These are phyloP conservation scores for Oxystoma pomonae DNA, from an alignment of 2,888 invertebrate genomes.

Conservation along the genomic window DNA sequence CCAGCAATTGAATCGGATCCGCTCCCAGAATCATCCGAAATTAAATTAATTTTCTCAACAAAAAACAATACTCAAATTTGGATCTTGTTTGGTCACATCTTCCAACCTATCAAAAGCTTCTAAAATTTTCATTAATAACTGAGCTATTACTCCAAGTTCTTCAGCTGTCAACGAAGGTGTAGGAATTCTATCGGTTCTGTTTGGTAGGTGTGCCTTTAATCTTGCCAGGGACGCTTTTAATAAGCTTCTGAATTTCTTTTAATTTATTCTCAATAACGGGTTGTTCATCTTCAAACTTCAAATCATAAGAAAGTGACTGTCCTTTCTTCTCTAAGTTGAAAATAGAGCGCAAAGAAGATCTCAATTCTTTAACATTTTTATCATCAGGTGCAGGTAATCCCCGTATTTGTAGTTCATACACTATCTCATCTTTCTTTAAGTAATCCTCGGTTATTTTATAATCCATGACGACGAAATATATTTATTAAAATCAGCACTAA, in stretches of 20 bases:
- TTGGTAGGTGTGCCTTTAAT: neutral
- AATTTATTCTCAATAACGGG: neutral
- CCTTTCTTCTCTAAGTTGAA: conserved; percentile 2
- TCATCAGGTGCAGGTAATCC: neutral
- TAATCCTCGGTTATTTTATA: conserved; percentile 6
- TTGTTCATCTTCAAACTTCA: conserved; percentile 4
- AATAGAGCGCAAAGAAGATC: conserved; percentile 5
- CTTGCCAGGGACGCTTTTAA: neutral
- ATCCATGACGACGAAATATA: too few relatives aligned
- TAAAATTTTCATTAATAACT: neutral
- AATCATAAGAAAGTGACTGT: neutral
- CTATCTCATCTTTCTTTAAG: neutral
- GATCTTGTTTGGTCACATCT: neutral
- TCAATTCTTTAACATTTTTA: neutral
- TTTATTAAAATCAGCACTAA: too few relatives aligned
- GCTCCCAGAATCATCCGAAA: neutral
- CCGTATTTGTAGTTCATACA: conserved; percentile 4
- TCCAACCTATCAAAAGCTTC: neutral
- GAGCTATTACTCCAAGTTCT: neutral
- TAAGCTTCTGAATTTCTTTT: neutral
- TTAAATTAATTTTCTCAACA: neutral
- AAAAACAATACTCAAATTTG: conserved; percentile 1
- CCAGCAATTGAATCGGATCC: neutral
- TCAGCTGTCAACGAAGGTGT: neutral
- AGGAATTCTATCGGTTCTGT: conserved; percentile 3